Evolutionary conservation across 2,888 invertebrate genomes (phyloP), one percentile per base, ranked within the genome.

Genomic region (Odontomyia ornata): DNA sequence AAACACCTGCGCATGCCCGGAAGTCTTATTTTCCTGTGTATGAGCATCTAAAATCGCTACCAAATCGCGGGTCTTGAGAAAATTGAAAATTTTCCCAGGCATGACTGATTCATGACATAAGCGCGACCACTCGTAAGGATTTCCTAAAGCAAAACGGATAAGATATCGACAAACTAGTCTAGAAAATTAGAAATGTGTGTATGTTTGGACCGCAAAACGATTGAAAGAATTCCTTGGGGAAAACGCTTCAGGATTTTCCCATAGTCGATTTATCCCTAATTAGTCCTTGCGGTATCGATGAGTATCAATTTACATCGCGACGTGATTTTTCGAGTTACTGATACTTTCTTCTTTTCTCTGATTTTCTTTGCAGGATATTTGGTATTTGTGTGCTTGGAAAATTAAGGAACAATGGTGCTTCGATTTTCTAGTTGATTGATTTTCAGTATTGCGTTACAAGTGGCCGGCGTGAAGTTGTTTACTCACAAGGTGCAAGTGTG

Each of bases 241-340:
- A 43, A 47, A 69, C 18, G 25, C 18, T 21, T 27, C 27, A 76
- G 60, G 46, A 64, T 72, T 76, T 78, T 78, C 78, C 67, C 78
- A 78, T 75, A 76, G 28, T 76, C 78, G 76, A 78, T 78, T 78
- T 76, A 78, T 76, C 72, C 72, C 76, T 78, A 78, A 78, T 78
- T 78, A 78, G 78, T 78, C 72, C 65, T 78, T 67, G 43, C 67
- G 65, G 57, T 28, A 65, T 46, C 52, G 60, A 7, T 18, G n/a
- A 13, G 60, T 75, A 67, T 78, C 78, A 71, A 30, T 15, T 78
- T 78, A 78, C 78, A 77, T 64, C 56, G n/a, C 60, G 57, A 18
- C 73, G 73, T 73, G 73, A 73, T 73, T 73, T 73, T 60, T 57
- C 21, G 36, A 13, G 73, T 21, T 60, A 73, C 18, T 36, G 73